These are phyloP conservation scores for Pelecanus crispus DNA, from an alignment of 2,113 vertebrate species.

Conservation along the genomic window DNA sequence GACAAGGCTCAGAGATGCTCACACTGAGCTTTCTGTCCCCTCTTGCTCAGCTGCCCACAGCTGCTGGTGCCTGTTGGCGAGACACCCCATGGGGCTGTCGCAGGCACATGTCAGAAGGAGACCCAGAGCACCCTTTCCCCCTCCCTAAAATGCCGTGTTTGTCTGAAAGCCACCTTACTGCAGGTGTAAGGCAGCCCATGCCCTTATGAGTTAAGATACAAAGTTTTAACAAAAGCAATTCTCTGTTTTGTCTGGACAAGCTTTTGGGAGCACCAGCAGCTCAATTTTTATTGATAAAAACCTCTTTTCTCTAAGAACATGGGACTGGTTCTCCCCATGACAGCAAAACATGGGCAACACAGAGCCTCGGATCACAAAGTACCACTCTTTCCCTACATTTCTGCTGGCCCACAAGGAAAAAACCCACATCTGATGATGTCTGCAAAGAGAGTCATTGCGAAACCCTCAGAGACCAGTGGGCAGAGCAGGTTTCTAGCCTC, in stretches of 20 bases:
- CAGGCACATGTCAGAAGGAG: background rate
- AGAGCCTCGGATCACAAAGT: background rate
- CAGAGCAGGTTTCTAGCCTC: background rate
- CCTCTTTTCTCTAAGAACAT: background rate
- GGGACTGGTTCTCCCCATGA: background rate
- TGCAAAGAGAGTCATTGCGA: background rate
- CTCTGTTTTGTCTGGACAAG: background rate
- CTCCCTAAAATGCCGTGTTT: background rate
- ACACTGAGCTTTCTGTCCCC: background rate
- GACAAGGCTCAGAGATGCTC: background rate
- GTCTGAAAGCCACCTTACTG: background rate
- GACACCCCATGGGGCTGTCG: accelerated
- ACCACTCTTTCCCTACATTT: background rate
- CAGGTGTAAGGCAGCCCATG: background rate
- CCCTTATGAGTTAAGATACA: background rate
- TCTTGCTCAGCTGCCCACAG: background rate
- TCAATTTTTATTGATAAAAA: slow-evolving; percentile 5
- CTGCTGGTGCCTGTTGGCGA: background rate
- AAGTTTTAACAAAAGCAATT: background rate
- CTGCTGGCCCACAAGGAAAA: background rate
- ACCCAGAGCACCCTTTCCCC: background rate
- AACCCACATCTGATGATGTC: background rate
- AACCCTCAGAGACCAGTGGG: background rate
- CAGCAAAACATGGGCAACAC: accelerated
- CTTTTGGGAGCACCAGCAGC: background rate